These are phyloP conservation scores for Tupiocoris notatus DNA, from an alignment of 2,888 invertebrate species.

Conservation along the genomic window DNA sequence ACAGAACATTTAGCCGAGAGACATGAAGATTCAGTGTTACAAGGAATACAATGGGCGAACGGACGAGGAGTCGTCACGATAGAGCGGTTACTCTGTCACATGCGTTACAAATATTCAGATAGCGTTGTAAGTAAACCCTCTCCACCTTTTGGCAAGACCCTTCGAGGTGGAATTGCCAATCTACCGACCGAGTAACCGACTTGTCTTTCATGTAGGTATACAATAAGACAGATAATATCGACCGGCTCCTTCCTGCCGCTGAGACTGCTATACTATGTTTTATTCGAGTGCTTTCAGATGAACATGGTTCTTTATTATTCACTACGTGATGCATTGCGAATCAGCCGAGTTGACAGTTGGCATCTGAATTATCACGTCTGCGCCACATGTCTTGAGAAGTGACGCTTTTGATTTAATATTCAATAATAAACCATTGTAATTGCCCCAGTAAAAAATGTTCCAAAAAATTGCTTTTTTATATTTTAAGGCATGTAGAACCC, in stretches of 20 bases:
- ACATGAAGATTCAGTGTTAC: constrained; percentile 19
- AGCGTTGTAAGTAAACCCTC: neutral
- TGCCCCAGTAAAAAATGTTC: no score
- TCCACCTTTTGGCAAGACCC: neutral
- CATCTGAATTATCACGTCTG: no score
- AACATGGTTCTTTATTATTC: no score
- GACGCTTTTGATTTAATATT: no score
- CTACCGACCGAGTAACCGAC: neutral
- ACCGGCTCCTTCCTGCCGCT: neutral
- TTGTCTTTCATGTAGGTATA: neutral
- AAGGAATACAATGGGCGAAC: constrained; percentile 32
- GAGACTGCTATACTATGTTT: neutral
- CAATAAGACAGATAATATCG: neutral
- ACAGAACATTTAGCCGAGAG: constrained; percentile 32
- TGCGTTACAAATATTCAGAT: constrained; percentile 39
- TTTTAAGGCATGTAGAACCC: no score
- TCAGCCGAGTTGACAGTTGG: no score
- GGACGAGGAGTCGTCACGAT: constrained; percentile 17
- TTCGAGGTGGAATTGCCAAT: neutral
- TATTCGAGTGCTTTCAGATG: neutral
- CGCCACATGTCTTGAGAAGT: no score
- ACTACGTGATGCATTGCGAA: no score
- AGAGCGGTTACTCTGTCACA: constrained; percentile 37
- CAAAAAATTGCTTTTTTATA: no score
- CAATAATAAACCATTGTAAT: no score